Evolutionary conservation across 2,888 invertebrate genomes (phyloP), one percentile per base, ranked within the genome.

Genomic region (Andrena haemorrhoa): DNA sequence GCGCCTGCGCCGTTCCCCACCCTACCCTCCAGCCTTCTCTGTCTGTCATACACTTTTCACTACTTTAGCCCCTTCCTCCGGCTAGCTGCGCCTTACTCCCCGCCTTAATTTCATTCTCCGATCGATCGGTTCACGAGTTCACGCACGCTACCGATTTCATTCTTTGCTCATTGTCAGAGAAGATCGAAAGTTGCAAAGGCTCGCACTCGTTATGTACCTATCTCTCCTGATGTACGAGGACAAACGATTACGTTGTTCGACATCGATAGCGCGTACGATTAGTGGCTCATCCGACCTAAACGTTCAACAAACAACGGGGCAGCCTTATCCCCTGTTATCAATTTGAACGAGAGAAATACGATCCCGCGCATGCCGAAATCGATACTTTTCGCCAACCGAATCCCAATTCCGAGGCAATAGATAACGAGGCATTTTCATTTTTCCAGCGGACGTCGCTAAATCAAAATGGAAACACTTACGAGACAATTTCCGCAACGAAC

Each of bases 391-490:
- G 41, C 23, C 16, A 8, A 41, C 16, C n/a, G 49, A 16, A n/a
- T 16, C 2, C 16, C 6, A 0, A 58, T 12, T 12, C n/a, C 35
- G 12, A 6, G 29, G 8, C 26, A 0, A 29, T 47, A 23, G 26
- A 2, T 70, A 61, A 77, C 20, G n/a, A 35, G 20, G 16, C n/a
- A 56, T 79, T 29, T 56, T 71, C 26, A 23, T 78, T 87, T 78
- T 87, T 87, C 3, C 84, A 91, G 91, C 90, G 79, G 91, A 91
- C 69, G 89, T 91, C 61, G 91, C 91, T n/a, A 91, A 91, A 66
- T 91, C 91, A 8, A 91, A 91, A 76, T 91, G 91, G 91, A 91
- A 91, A 47, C 91, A 91, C 70, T 78, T 91, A 23, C 89, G 91
- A 16, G 91, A 91, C 84, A 91, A 91, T 75, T 91, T 91, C 64